Conservation (phyloP, 2,113 vertebrate species). For the Scomber scombrus region DNA sequence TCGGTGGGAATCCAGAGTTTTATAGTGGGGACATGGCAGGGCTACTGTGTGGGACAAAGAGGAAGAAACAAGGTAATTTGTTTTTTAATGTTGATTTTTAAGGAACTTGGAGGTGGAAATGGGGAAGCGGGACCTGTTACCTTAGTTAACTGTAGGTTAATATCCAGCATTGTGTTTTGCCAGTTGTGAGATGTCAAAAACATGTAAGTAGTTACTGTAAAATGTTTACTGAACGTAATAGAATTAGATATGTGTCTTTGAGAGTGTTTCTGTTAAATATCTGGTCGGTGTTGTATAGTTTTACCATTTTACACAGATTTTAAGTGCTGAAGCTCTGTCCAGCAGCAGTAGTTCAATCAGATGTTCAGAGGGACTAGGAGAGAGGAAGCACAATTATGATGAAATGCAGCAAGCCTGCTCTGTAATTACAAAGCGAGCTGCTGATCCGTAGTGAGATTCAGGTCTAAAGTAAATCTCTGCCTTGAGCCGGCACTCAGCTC, state of each 20-base stretch:
- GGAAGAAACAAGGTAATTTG: conserved; percentile 87
- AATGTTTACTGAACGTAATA: background rate
- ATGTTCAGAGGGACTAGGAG: conserved; percentile 16
- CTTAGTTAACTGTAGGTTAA: conserved; percentile 29
- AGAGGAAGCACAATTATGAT: conserved; percentile 79
- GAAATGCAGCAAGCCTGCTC: conserved; percentile 53
- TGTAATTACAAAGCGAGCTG: conserved; percentile 79
- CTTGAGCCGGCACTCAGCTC: conserved; percentile 20
- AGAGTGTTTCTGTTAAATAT: background rate
- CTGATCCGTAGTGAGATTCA: conserved; percentile 69
- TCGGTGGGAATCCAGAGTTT: conserved; percentile 38
- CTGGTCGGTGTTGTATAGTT: background rate
- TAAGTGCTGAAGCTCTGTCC: conserved; percentile 5
- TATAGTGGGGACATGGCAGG: conserved; percentile 83
- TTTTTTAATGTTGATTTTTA: conserved; percentile 22
- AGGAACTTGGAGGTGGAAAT: conserved; percentile 56
- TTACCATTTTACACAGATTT: conserved; percentile 15
- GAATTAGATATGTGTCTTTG: background rate
- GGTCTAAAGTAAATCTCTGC: background rate
- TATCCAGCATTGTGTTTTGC: conserved; percentile 5
- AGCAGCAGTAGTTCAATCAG: conserved; percentile 44
- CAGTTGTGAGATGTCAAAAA: background rate
- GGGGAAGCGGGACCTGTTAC: conserved; percentile 56
- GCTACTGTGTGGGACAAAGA: conserved; percentile 89
- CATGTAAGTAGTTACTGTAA: background rate